Conservation (phyloP, 1,140 invertebrate species). For the Leptopilina clavipes region DNA sequence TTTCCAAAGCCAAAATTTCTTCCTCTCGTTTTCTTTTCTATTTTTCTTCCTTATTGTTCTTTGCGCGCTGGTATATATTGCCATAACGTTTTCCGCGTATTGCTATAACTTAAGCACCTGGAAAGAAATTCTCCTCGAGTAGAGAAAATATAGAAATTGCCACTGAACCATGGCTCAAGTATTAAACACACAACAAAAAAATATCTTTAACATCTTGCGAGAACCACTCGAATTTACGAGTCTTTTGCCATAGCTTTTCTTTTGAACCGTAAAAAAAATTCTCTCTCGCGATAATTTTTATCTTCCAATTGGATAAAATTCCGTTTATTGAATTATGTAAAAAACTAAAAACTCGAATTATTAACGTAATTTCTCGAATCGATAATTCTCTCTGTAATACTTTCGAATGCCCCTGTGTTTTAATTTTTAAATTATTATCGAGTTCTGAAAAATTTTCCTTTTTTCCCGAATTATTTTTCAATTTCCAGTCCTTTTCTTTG, state of each 20-base stretch:
- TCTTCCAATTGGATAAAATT: background rate
- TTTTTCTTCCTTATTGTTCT: background rate
- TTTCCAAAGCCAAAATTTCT: background rate
- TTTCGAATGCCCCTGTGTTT: no score
- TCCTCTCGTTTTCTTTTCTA: slow-evolving; percentile 32
- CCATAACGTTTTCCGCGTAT: no score
- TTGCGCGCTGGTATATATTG: background rate
- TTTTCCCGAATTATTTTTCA: background rate
- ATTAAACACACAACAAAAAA: slow-evolving; percentile 40
- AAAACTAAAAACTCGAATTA: no score
- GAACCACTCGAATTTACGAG: background rate
- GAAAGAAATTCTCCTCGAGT: background rate
- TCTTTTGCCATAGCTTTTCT: background rate
- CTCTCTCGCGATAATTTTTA: background rate
- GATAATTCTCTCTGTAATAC: background rate
- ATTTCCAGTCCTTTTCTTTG: background rate
- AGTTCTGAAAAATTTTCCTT: background rate
- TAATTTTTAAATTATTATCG: no score
- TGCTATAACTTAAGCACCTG: background rate
- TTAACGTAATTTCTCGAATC: background rate
- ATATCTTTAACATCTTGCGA: slow-evolving; percentile 35
- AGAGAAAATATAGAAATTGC: slow-evolving; percentile 38
- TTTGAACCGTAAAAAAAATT: background rate
- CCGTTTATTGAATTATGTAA: no score
- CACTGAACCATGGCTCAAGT: slow-evolving; percentile 33